Base-by-base conservation (phyloP, 1,140 invertebrate genomes). In the Megalopta genalis region DNA sequence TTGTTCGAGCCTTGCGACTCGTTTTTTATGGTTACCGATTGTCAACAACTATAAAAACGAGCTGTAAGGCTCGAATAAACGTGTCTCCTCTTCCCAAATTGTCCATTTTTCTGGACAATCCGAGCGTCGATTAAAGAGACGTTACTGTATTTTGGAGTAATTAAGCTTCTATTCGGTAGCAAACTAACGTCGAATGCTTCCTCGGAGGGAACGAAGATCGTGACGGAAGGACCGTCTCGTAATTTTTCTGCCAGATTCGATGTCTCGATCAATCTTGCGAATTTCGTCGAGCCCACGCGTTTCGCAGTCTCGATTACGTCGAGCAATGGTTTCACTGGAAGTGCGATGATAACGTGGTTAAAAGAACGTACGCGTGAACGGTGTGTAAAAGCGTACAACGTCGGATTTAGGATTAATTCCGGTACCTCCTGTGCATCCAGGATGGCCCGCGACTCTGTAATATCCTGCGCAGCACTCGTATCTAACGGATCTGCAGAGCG, bases 391-490 rank as follows among this genome's bases (percentile, higher is more conserved):
- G 5, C 6, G 16, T 18, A 52, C 4, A 18, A 0, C 16, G 49
- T 52, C 42, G 42, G 12, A 46, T 10, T 12, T 46, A 9, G 6
- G 16, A 60, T 76, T 42, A 21, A 16, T 9, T 60, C 2, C 16
- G 16, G 1, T 60, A 77, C 66, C 74, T 62, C 74, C 74, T 16
- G 52, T 60, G 18, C 65, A 77, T 1, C 66, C 74, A 12, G 21
- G 0, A 18, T 21, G 57, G 0, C 57, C 66, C 16, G 52, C 5
- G 14, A 77, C 54, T 60, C 57, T 69, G 7, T 69, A 67, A 69
- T 77, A 77, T 10, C 65, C 74, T 9, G 64, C 32, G 8, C 66
- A 77, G 9, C 74, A 77, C 12, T 70, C 65, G 25, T 70, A 77
- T 49, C 25, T 70, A 10, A 77, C 27, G 21, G 69, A 69, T 60